Evolutionary conservation across 2,888 invertebrate species (phyloP).

Genomic region (Anarsia innoxiella): DNA sequence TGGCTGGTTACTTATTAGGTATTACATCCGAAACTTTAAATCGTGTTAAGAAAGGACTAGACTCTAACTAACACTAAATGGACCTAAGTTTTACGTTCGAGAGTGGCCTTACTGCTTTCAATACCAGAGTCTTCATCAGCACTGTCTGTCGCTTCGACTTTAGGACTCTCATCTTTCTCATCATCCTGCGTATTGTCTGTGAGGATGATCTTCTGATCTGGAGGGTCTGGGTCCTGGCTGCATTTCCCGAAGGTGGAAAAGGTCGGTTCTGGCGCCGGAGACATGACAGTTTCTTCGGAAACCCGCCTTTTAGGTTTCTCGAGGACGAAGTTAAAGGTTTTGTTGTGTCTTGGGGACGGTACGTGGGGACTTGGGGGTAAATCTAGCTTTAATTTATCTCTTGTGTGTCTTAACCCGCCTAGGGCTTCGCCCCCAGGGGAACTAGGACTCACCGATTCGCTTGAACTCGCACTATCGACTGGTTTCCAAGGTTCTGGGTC

Average conservation of each 20-base stretch:
- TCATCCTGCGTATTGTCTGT: slow-evolving; percentile 32
- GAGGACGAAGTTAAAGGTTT: slow-evolving; percentile 61
- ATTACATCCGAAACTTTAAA: too few species aligned
- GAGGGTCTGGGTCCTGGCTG: slow-evolving; percentile 40
- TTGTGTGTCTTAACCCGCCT: slow-evolving; percentile 82
- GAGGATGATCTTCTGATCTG: slow-evolving; percentile 48
- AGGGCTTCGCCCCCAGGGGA: slow-evolving; percentile 64
- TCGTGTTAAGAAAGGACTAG: too few species aligned
- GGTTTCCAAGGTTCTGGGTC: slow-evolving; percentile 38
- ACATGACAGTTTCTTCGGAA: slow-evolving; percentile 39
- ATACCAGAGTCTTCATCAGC: slow-evolving; percentile 80
- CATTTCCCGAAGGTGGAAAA: slow-evolving; percentile 78
- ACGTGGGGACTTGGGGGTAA: slow-evolving; percentile 75
- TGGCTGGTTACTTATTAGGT: too few species aligned
- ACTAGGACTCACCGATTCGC: slow-evolving; percentile 62
- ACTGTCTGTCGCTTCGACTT: slow-evolving; percentile 72
- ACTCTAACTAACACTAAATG: too few species aligned
- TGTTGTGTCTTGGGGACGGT: slow-evolving; percentile 52
- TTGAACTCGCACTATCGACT: slow-evolving; percentile 55
- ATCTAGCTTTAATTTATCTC: slow-evolving; percentile 82
- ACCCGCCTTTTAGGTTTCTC: slow-evolving; percentile 50
- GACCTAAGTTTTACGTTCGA: slow-evolving; percentile 66
- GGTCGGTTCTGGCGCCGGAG: slow-evolving; percentile 59
- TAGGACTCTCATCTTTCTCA: slow-evolving; percentile 36
- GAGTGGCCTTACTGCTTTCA: slow-evolving; percentile 76